Conservation (phyloP, 2,797 vertebrate genomes). For the Channa striata region DNA sequence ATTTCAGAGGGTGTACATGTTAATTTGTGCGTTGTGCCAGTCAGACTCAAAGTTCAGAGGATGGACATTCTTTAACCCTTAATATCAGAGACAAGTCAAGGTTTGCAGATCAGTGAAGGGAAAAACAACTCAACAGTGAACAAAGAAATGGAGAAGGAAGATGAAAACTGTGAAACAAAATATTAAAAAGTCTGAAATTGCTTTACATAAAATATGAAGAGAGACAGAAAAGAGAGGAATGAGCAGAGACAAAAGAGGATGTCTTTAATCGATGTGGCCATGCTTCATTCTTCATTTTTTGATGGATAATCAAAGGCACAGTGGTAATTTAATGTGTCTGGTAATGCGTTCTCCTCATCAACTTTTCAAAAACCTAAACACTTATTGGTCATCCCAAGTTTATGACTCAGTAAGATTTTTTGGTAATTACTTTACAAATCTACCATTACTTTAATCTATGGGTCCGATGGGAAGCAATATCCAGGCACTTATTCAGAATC, state of each 20-base stretch:
- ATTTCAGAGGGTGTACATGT: no score
- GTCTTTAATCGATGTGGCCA: constrained; percentile 1
- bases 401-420: background rate
- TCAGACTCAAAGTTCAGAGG: no score
- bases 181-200: background rate
- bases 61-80: no score
- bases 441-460: background rate
- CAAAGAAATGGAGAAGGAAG: background rate
- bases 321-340: constrained; percentile 2
- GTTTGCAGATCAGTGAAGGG: background rate
- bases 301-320: constrained; percentile 29
- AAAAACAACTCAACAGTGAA: constrained; percentile 6
- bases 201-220: background rate
- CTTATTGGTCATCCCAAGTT: background rate
- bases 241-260: background rate
- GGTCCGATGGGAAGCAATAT: background rate
- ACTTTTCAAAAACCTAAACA: constrained; percentile 17
- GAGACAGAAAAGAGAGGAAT: background rate
- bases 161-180: no score
- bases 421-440: background rate
- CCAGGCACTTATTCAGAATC: background rate
- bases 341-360: constrained; percentile 1
- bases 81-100: no score
- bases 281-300: constrained; percentile 10
- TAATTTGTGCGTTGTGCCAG: no score